phyloP scores from a whole-genome alignment of 2,797 vertebrate genomes.

The Hippoglossus hippoglossus region DNA sequence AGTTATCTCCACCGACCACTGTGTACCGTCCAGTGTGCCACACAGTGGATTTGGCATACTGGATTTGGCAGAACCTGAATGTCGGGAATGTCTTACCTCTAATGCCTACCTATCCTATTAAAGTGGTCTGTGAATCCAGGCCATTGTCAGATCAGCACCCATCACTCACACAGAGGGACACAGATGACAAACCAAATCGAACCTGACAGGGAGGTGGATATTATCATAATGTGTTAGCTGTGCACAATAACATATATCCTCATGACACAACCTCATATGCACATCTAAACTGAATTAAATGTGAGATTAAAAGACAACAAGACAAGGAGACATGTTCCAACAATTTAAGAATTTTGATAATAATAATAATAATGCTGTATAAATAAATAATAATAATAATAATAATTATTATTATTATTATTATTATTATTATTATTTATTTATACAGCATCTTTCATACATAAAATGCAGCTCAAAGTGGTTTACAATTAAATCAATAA shows the following conservation, averaged over 20 bases:
- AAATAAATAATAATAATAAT: too few species aligned
- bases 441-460: too few species aligned
- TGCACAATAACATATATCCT: conserved; percentile 7
- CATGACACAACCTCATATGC: background rate
- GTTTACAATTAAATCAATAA: too few species aligned
- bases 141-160: conserved; percentile 84
- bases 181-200: conserved; percentile 64
- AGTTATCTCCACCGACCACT: conserved; percentile 65
- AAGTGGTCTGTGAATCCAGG: conserved; percentile 77
- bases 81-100: conserved; percentile 76
- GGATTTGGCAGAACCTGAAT: conserved; percentile 78
- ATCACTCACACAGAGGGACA: conserved; percentile 44
- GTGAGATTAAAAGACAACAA: background rate
- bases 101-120: conserved; percentile 87
- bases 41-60: conserved; percentile 83
- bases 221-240: conserved; percentile 22
- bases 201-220: conserved; percentile 58
- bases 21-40: conserved; percentile 75
- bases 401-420: too few species aligned
- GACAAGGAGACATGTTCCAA: background rate
- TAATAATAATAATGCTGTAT: background rate
- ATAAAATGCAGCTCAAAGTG: too few species aligned
- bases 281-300: background rate
- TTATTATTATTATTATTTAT: too few species aligned
- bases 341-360: background rate